Base-by-base conservation (phyloP, 2,888 invertebrate genomes). In the Helicoverpa assulta region DNA sequence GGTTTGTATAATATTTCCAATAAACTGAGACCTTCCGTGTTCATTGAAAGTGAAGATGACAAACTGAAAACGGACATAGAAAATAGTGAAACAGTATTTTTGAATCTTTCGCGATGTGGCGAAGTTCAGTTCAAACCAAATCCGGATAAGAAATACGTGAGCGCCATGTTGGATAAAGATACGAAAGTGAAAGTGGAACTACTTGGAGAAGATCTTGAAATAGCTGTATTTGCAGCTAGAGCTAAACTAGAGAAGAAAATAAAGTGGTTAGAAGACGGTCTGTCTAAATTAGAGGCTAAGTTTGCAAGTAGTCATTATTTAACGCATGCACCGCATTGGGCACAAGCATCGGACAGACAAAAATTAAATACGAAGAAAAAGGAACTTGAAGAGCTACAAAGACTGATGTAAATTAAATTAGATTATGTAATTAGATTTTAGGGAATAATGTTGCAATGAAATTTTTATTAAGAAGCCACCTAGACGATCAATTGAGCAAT, bases 1-100 rank as follows among this genome's bases (percentile, higher is more conserved):
- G 96, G 96, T 16, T 90, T 96, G 56, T 96, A 96, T 76, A 93
- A 94, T 73, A 95, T 97, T 51, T 92, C 96, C 0, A 96, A 96
- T 73, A 96, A 96, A 82, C 83, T 95, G 50, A 91, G 89, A 55
- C 96, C 96, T 0, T 79, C 78, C 0, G 83, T 90, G 37, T 76
- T 73, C 40, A 80, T 96, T 7, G 84, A 86, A 60, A 93, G 90
- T 16, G 76, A 50, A 14, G 89, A 95, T 63, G 58, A 83, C 1
- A 76, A 51, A 40, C 81, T 95, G 5, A 69, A 84, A 52, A 65
- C 78, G 0, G 87, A 94, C 56, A 73, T 96, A 18, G 77, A 86
- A n/a, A 85, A 85, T 0, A 95, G 95, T 76, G 83, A 88, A 69
- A 50, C 61, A 33, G 75, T 92, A 0, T 81, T 94, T 60, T 71